Evolutionary conservation across 2,113 vertebrate genomes (phyloP).

Genomic region (Crotalus helleri): DNA sequence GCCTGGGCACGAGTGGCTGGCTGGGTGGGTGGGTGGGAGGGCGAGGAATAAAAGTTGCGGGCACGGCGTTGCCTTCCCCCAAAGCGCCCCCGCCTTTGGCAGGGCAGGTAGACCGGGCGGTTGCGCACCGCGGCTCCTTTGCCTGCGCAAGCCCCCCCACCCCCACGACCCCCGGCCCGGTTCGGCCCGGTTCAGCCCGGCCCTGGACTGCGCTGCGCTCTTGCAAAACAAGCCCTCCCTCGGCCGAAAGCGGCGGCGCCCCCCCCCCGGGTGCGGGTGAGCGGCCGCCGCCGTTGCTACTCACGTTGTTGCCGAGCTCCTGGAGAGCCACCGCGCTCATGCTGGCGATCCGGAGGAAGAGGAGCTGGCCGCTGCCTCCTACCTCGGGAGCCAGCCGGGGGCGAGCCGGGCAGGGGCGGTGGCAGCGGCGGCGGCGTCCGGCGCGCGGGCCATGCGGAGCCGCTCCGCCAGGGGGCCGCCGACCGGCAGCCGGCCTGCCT

Average conservation of each 20-base stretch:
- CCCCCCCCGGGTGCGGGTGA: too few species aligned
- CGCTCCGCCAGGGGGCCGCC: background rate
- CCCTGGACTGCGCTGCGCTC: background rate
- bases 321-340: constrained; percentile 71
- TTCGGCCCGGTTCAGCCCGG: too few species aligned
- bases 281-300: background rate
- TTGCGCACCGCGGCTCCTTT: background rate
- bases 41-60: background rate
- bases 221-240: background rate
- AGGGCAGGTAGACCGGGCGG: background rate
- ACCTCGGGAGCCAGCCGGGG: background rate
- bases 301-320: constrained; percentile 64
- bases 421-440: background rate
- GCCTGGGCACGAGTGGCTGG: background rate
- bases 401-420: constrained; percentile 10
- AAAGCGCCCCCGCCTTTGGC: background rate
- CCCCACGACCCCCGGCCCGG: background rate
- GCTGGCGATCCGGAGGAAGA: constrained; percentile 40
- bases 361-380: background rate
- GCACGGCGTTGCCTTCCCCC: accelerated
- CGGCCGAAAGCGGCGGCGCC: background rate
- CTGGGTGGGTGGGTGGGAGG: accelerated
- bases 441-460: background rate
- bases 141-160: too few species aligned
- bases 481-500: background rate